Base-by-base conservation (phyloP, 2,888 invertebrate genomes). In the Latrodectus elegans region DNA sequence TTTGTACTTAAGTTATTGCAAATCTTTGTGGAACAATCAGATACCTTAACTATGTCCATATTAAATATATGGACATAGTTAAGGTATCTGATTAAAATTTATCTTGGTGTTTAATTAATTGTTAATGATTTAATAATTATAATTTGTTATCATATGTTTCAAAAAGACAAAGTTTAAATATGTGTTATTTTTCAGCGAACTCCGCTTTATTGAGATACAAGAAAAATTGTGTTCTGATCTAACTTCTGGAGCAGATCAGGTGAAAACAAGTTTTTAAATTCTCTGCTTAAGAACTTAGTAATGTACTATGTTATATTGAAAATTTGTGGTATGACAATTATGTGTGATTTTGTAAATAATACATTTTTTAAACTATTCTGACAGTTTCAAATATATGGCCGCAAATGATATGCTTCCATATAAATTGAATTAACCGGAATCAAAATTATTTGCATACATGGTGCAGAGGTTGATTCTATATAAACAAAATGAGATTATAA, bases 161-260 rank as follows among this genome's bases (percentile, higher is more conserved):
- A 38, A 38, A 38, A 38, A 38, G 38, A 38, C 4, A 38, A 38
- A 38, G 38, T 38, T 38, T 38, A 38, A 6, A 6, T 38, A 38
- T 38, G 38, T 38, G 38, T 38, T 38, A 38, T 83, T 89, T 91
- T 92, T 84, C 91, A 93, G 97, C 92, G 98, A 98, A 93, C 95
- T 98, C 22, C 94, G 99, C 71, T 93, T 98, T 67, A 95, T 97
- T n/a, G 99, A 99, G 92, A 97, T 98, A 80, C 96, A 97, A 92
- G 98, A 98, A 91, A 93, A 94, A 38, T 93, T 98, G 11, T 99
- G 99, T 92, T 94, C 94, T 17, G 96, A 96, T 88, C 93, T 95
- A 0, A 93, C 93, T 71, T 95, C 95, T 90, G 95, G 96, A 64
- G 94, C 95, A 90, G 94, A 95, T 67, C 93, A 93, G 91, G 92